Percentiles rank a stretch among this genome's conserved stretches.
These are phyloP conservation scores for Coregonus sp. DNA, from an alignment of 2,797 vertebrate species.

Conservation along the genomic window DNA sequence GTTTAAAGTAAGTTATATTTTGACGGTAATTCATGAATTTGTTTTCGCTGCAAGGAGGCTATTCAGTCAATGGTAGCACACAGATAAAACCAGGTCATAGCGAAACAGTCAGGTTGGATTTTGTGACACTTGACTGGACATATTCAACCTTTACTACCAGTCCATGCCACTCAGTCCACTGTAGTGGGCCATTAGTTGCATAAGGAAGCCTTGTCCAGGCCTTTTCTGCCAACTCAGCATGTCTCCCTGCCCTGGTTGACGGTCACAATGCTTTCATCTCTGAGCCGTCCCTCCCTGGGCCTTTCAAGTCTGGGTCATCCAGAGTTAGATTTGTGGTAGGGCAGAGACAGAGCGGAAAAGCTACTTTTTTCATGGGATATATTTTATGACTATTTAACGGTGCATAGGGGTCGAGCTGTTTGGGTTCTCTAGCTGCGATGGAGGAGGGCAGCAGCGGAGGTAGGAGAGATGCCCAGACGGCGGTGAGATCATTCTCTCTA, in stretches of 20 bases:
- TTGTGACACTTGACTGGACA: not conserved
- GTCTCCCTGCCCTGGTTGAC: constrained; percentile 30
- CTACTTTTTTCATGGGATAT: constrained; percentile 53
- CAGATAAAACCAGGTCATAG: not conserved
- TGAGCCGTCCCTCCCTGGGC: not conserved
- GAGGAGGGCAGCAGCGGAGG: not conserved
- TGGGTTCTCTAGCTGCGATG: constrained; percentile 8
- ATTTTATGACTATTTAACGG: constrained; percentile 57
- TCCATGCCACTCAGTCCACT: constrained; percentile 10
- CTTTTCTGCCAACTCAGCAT: constrained; percentile 64
- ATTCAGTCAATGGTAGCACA: no score
- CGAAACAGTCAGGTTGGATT: not conserved
- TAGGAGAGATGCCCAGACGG: constrained; percentile 26
- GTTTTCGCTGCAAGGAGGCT: no score
- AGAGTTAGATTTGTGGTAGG: constrained; percentile 40
- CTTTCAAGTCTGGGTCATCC: not conserved
- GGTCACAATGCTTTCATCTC: not conserved
- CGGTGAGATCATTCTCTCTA: constrained; percentile 34
- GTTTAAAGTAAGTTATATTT: no score
- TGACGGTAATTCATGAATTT: no score
- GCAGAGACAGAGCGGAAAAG: constrained; percentile 25
- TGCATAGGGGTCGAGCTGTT: constrained; percentile 1
- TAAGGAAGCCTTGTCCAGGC: constrained; percentile 17
- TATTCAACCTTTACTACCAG: not conserved
- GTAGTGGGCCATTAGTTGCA: no score